Base-by-base conservation (phyloP, 2,113 vertebrate species). In the Megaceryle maxima region DNA sequence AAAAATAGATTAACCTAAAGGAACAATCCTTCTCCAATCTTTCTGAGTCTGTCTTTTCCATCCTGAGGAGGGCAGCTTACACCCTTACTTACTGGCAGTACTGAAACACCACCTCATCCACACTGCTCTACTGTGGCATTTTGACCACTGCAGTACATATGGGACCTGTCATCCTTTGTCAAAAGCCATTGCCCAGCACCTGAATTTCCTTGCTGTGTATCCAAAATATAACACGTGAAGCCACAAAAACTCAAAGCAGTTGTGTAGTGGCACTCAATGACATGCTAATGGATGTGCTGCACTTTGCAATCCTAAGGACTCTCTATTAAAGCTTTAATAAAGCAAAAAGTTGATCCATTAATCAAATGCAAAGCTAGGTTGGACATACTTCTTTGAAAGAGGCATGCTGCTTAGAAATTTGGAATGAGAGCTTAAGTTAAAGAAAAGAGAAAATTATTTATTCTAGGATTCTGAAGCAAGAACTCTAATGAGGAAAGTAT, bases 101-200 rank as follows among this genome's bases (percentile, higher is more conserved):
- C 37, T 24, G n/a, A 50, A 55, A 35, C 9, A 57, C 41, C 0
- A 0, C 60, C 66, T 68, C 16, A 26, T 22, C 20, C 16, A 2
- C 57, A 39, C n/a, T 2, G 0, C 12, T 2, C 12, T 63, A 3
- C 51, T 1, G 2, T 50, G 39, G 28, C 29, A 6, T 76, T 94
- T 84, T 44, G 56, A 25, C 56, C 44, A 6, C 3, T 1, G 56
- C 29, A 22, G 21, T 51, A 5, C 11, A 37, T 31, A 48, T 44
- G 48, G 62, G 46, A 82, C 20, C 33, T 56, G 33, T 37, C 81
- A 24, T 29, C 50, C 18, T 37, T 57, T 37, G 20, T 35, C 57
- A 11, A 64, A 78, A 78, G 25, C 12, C 4, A 15, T 74, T 80
- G 25, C 60, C 43, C 31, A 81, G 56, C 55, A n/a, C 43, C 50